Evolutionary conservation across 2,797 vertebrate genomes (phyloP).

Genomic region (Dicrostonyx torquatus): DNA sequence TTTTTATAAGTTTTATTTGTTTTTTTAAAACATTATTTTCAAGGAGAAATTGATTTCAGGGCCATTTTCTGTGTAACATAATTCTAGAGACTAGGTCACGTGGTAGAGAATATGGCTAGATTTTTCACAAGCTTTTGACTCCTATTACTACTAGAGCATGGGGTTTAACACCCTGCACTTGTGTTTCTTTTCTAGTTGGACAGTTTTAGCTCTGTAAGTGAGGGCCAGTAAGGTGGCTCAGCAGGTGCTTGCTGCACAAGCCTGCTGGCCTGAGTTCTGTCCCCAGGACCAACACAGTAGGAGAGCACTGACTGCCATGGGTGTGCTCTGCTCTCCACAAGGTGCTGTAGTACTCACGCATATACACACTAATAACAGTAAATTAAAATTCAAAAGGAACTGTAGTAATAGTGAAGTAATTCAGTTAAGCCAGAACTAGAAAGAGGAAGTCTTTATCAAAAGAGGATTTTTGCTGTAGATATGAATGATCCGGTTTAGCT

Average conservation of each 20-base stretch:
- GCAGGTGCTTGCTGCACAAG: not conserved
- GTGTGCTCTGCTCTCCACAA: not conserved
- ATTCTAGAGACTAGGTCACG: not conserved
- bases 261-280: not conserved
- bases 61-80: constrained; percentile 19
- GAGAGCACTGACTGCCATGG: not conserved
- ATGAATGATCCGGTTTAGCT: constrained; percentile 15
- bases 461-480: not conserved
- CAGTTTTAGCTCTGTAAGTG: constrained; percentile 6
- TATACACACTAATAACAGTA: not conserved
- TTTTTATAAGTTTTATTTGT: constrained; percentile 55
- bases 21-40: constrained; percentile 55
- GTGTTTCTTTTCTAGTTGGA: constrained; percentile 17
- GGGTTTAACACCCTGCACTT: not conserved
- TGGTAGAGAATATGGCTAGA: not conserved
- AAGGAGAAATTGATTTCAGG: constrained; percentile 23
- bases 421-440: not conserved
- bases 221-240: not conserved
- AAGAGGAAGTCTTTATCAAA: constrained; percentile 4
- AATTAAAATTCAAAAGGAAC: not conserved
- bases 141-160: not conserved
- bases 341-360: not conserved
- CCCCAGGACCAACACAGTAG: not conserved
- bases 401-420: not conserved
- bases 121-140: constrained; percentile 12